A percentile compares a stretch with the other conserved stretches of the same genome.
Conservation (phyloP, 1,140 invertebrate genomes). For the Apis cerana region DNA sequence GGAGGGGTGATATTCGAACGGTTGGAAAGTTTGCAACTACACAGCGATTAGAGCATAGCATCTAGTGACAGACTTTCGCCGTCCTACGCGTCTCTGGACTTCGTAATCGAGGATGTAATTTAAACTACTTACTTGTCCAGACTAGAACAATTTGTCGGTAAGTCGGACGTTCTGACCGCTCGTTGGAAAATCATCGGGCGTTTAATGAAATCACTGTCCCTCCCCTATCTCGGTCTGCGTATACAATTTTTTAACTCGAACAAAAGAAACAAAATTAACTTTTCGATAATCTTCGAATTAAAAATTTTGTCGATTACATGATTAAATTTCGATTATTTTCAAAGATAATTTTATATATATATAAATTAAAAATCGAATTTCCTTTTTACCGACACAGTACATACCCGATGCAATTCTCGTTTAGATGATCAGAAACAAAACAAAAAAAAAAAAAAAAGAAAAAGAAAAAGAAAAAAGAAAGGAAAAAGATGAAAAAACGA, state of each 20-base stretch:
- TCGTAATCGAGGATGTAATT: constrained; percentile 67
- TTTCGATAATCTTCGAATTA: too few species aligned
- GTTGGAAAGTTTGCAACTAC: constrained; percentile 36
- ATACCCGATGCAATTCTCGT: too few species aligned
- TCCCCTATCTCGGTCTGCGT: too few species aligned
- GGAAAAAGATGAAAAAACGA: too few species aligned
- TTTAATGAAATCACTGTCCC: constrained; percentile 18
- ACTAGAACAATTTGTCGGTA: constrained; percentile 53
- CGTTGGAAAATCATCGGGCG: constrained; percentile 25
- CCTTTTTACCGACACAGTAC: too few species aligned
- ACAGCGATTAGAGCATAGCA: constrained; percentile 3
- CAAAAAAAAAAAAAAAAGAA: too few species aligned
- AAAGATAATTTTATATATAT: too few species aligned
- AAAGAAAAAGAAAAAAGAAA: background rate
- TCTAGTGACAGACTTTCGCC: constrained; percentile 58
- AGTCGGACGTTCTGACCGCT: constrained; percentile 37
- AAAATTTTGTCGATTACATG: too few species aligned
- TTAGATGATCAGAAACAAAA: background rate
- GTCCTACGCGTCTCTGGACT: constrained; percentile 56
- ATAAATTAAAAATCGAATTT: too few species aligned
- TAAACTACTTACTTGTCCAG: constrained; percentile 57
- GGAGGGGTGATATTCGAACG: constrained; percentile 18
- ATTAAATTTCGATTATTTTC: too few species aligned
- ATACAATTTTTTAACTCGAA: background rate
- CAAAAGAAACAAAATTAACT: too few species aligned